These are phyloP conservation scores for Napeogenes sylphis DNA, from an alignment of 2,888 invertebrate genomes.

Conservation along the genomic window DNA sequence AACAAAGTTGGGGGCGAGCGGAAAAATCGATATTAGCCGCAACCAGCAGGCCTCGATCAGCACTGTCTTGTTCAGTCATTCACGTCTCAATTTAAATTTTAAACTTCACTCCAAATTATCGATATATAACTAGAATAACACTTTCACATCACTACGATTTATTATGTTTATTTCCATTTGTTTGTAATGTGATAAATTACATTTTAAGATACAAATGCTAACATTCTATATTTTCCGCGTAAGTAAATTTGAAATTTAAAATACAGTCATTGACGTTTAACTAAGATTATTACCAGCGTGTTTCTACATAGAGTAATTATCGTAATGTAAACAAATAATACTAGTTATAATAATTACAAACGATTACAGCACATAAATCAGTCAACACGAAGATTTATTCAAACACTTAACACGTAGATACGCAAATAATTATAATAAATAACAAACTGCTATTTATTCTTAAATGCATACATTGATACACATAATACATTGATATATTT, in stretches of 20 bases:
- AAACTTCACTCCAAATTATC: not conserved
- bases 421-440: not conserved
- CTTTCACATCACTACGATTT: too few relatives aligned
- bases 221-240: too few relatives aligned
- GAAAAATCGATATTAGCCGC: conserved; percentile 74
- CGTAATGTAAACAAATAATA: not conserved
- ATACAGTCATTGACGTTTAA: too few relatives aligned
- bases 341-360: conserved; percentile 8
- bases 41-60: conserved; percentile 60
- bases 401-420: conserved; percentile 7
- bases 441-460: not conserved
- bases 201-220: too few relatives aligned
- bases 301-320: not conserved
- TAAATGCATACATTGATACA: too few relatives aligned
- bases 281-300: too few relatives aligned
- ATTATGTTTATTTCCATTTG: too few relatives aligned
- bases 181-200: too few relatives aligned
- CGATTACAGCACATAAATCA: conserved; percentile 16
- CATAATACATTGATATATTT: too few relatives aligned
- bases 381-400: conserved; percentile 11
- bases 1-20: conserved; percentile 72
- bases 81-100: conserved; percentile 54
- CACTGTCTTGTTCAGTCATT: conserved; percentile 59
- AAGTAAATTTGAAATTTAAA: too few relatives aligned
- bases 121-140: too few relatives aligned